Evolutionary conservation across 2,797 vertebrate genomes (phyloP).

Genomic region (Ctenochaetus hawaiiensis): DNA sequence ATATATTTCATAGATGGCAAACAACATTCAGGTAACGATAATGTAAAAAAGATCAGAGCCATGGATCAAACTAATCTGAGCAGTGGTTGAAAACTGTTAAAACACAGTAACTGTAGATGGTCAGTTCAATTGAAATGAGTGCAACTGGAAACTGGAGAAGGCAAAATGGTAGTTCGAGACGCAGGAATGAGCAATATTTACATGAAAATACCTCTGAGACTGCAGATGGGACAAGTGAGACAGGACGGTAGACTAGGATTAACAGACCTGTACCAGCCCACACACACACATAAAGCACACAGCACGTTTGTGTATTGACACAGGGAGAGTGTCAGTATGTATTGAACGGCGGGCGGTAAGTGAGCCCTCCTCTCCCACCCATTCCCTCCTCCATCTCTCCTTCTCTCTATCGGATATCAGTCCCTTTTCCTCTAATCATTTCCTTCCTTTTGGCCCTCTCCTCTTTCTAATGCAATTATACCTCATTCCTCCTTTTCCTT

Average conservation of each 20-base stretch:
- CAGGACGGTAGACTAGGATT: conserved; percentile 54
- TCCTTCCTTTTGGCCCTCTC: conserved; percentile 87
- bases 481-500: conserved; percentile 78
- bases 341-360: conserved; percentile 83
- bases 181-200: conserved; percentile 48
- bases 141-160: conserved; percentile 27
- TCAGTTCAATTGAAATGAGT: background rate
- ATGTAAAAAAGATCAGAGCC: background rate
- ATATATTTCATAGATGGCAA: conserved; percentile 24
- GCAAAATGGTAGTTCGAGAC: conserved; percentile 39
- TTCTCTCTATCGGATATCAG: conserved; percentile 86
- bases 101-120: conserved; percentile 2
- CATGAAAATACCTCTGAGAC: conserved; percentile 62
- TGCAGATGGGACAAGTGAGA: conserved; percentile 49
- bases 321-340: conserved; percentile 82
- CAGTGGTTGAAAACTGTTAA: background rate
- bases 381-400: conserved; percentile 70
- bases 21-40: conserved; percentile 12
- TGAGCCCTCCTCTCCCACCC: conserved; percentile 72
- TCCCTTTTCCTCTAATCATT: conserved; percentile 87
- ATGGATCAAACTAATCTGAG: conserved; percentile 18
- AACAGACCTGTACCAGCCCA: conserved; percentile 54
- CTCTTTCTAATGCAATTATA: conserved; percentile 88
- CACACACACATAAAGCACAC: conserved; percentile 52
- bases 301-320: conserved; percentile 80